Base-by-base conservation (phyloP, 2,113 vertebrate species). In the Chascanopsetta lugubris region DNA sequence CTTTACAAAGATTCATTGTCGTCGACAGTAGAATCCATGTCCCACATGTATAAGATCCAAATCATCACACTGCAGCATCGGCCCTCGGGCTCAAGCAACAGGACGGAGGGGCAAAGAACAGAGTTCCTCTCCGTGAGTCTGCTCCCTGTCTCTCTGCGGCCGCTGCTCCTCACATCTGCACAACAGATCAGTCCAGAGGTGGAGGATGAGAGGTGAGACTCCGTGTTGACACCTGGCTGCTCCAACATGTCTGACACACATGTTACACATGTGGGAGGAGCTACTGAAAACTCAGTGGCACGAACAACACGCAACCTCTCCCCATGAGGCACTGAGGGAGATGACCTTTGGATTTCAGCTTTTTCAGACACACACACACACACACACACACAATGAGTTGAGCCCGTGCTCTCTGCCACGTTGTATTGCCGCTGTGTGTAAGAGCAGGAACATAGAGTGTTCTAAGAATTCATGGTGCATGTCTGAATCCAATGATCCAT, bases 141-240 rank as follows among this genome's bases (percentile, higher is more conserved):
- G 36, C 40, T 22, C 4, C 32, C 22, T 17, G 43, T 69, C 20
- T 81, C 65, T 71, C 40, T 42, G 42, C 47, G n/a, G n/a, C n/a
- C 29, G 22, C 21, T 21, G 13, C 38, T 61, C 53, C 56, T 38
- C 59, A 80, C 85, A 85, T 88, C 84, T 85, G 83, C 54, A 58
- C 17, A 80, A 69, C 62, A 59, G 36, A 81, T 83, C 51, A 78
- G 53, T 50, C 5, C 13, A 6, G 54, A 2, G n/a, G 66, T 13
- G 2, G 56, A 67, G 66, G 50, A 51, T 66, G 58, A 73, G 55
- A 82, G 58, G 69, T 68, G 63, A 74, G 26, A 57, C 69, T 72
- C 42, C 51, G 36, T 75, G 66, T 85, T 82, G 78, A 75, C 79
- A 72, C 86, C 79, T 80, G 42, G 6, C 30, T 15, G 24, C 38